phyloP scores from a whole-genome alignment of 1,140 invertebrate genomes.

The Orchestia grillus region DNA sequence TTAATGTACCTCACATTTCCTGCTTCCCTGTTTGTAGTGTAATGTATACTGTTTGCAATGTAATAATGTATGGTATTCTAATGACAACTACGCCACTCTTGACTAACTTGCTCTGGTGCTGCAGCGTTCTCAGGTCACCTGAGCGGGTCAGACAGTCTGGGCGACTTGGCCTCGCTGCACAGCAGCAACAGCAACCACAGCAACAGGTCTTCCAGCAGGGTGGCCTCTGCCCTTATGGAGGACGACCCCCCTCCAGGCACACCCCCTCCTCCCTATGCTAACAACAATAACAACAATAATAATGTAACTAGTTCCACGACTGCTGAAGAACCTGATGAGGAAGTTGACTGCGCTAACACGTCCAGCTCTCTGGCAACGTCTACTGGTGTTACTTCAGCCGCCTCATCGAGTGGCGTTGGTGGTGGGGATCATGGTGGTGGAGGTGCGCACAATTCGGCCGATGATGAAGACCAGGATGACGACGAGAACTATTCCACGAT shows the following conservation, averaged over 20 bases:
- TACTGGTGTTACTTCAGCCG: not conserved
- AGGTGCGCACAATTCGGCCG: not conserved
- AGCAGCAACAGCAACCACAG: conserved; percentile 51
- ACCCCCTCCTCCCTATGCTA: conserved; percentile 85
- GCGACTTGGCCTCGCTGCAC: conserved; percentile 70
- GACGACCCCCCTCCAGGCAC: conserved; percentile 81
- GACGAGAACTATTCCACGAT: conserved; percentile 66
- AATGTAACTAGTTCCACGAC: not conserved
- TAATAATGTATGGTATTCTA: too few species aligned
- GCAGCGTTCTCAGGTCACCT: conserved; percentile 69
- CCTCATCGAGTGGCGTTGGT: not conserved
- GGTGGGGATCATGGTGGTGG: not conserved
- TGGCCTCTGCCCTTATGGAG: conserved; percentile 71
- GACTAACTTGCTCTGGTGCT: not conserved
- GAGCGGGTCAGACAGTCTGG: conserved; percentile 77
- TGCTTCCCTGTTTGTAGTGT: too few species aligned
- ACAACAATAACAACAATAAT: conserved; percentile 40
- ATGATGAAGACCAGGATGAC: conserved; percentile 57
- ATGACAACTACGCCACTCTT: too few species aligned
- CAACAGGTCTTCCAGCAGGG: conserved; percentile 57
- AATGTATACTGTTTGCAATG: too few species aligned
- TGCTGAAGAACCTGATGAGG: not conserved
- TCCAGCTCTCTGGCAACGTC: not conserved
- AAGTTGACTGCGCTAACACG: not conserved
- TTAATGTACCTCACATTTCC: too few species aligned